A percentile compares a stretch with the other conserved stretches of the same genome.
Conservation (phyloP, 2,888 invertebrate genomes). For the Poecilobothrus nobilitatus region DNA sequence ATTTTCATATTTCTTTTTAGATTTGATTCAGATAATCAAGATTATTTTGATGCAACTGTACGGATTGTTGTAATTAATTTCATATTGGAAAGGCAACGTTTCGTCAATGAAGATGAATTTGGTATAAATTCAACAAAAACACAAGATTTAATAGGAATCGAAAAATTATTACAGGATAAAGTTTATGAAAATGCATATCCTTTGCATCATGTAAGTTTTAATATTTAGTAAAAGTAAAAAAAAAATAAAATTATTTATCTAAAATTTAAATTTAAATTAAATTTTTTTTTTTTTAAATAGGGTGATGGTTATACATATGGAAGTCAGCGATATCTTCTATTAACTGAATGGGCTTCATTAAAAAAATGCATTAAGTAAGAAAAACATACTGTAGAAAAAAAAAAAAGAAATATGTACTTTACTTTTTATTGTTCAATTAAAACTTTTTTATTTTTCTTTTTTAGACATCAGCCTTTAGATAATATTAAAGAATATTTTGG, state of each 20-base stretch:
- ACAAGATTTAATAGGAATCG: slow-evolving; percentile 47
- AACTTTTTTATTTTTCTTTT: too few species aligned
- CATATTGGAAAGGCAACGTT: slow-evolving; percentile 63
- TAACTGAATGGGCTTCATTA: slow-evolving; percentile 63
- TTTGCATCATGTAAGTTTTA: slow-evolving; percentile 62
- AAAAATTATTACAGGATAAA: slow-evolving; percentile 54
- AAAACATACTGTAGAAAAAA: too few species aligned
- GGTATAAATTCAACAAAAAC: slow-evolving; percentile 37
- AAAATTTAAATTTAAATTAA: slow-evolving; percentile 20
- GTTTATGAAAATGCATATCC: slow-evolving; percentile 66
- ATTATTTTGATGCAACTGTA: slow-evolving; percentile 59
- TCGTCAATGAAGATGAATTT: slow-evolving; percentile 46
- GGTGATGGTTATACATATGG: slow-evolving; percentile 48
- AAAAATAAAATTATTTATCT: too few species aligned
- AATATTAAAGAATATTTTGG: slow-evolving; percentile 70
- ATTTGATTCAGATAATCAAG: slow-evolving; percentile 56
- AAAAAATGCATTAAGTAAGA: slow-evolving; percentile 57
- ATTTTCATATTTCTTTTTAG: slow-evolving; percentile 45
- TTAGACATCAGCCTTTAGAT: slow-evolving; percentile 59
- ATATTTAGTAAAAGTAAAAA: not conserved
- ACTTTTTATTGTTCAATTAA: too few species aligned
- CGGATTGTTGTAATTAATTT: slow-evolving; percentile 63
- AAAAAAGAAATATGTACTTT: not conserved
- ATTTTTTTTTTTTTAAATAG: slow-evolving; percentile 44
- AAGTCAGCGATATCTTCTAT: slow-evolving; percentile 48